Evolutionary conservation across 2,888 invertebrate species (phyloP).

Genomic region (Ctenicera cuprea): DNA sequence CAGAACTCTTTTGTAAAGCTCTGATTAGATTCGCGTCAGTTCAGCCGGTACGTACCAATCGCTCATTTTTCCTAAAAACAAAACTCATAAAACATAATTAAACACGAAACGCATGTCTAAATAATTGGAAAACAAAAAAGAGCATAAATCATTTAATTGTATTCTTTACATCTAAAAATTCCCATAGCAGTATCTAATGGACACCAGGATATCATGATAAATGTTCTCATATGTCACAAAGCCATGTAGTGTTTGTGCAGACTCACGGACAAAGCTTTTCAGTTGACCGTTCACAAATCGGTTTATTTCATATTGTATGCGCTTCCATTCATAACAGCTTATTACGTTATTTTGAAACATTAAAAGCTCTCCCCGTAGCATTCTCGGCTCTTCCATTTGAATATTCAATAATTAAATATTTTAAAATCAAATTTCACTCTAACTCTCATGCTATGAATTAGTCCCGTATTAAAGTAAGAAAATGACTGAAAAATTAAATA

Average conservation of each 20-base stretch:
- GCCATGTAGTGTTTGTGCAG: constrained; percentile 54
- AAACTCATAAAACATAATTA: constrained; percentile 55
- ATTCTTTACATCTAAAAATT: constrained; percentile 57
- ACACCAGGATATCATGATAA: constrained; percentile 58
- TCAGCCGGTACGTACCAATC: constrained; percentile 32
- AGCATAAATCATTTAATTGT: constrained; percentile 56
- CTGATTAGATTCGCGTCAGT: constrained; percentile 43
- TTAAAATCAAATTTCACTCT: constrained; percentile 3
- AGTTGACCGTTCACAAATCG: constrained; percentile 52
- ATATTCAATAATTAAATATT: constrained; percentile 32
- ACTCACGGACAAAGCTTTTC: constrained; percentile 50
- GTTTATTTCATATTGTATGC: constrained; percentile 49
- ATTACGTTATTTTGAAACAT: constrained; percentile 44
- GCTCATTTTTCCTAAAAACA: constrained; percentile 40
- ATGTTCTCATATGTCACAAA: constrained; percentile 57
- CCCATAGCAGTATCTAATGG: constrained; percentile 57
- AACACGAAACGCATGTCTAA: constrained; percentile 57
- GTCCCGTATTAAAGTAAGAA: too few relatives aligned
- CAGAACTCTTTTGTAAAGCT: constrained; percentile 33
- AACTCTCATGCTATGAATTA: too few relatives aligned
- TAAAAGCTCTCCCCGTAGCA: constrained; percentile 33
- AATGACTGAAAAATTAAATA: too few relatives aligned
- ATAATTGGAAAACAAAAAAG: constrained; percentile 57
- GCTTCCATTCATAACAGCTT: constrained; percentile 43
- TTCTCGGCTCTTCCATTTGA: constrained; percentile 30